Percentiles rank a stretch among this genome's conserved stretches.
These are phyloP conservation scores for Manacus vitellinus DNA, from an alignment of 2,113 vertebrate species.

Conservation along the genomic window DNA sequence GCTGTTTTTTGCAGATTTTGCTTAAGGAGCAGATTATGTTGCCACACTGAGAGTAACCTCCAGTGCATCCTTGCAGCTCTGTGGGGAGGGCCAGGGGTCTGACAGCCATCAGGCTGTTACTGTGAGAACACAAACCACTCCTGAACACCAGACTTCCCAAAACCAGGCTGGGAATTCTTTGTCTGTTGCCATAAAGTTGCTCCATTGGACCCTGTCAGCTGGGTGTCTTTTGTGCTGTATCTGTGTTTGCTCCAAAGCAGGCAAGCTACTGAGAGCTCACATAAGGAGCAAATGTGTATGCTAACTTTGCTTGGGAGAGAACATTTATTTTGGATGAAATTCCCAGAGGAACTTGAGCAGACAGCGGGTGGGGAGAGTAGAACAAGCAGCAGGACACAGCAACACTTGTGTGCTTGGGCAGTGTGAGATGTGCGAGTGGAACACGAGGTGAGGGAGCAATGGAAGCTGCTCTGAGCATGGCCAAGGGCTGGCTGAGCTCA, in stretches of 20 bases:
- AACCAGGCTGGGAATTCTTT: not conserved
- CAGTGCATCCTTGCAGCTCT: not conserved
- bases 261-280: not conserved
- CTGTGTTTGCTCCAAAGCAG: not conserved
- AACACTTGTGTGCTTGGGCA: not conserved
- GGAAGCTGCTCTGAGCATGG: not conserved
- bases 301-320: not conserved
- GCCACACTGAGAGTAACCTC: not conserved
- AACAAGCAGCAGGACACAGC: not conserved
- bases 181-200: not conserved
- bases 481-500: fast-evolving
- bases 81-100: not conserved
- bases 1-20: not conserved
- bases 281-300: not conserved
- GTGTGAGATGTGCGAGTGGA: not conserved
- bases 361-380: not conserved
- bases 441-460: not conserved
- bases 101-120: not conserved
- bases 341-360: not conserved
- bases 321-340: not conserved
- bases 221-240: not conserved
- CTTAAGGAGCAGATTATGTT: not conserved
- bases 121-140: not conserved
- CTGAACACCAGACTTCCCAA: not conserved
- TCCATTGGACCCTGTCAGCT: not conserved